Conservation (phyloP, 2,888 invertebrate species). For the Napeogenes sylphis region DNA sequence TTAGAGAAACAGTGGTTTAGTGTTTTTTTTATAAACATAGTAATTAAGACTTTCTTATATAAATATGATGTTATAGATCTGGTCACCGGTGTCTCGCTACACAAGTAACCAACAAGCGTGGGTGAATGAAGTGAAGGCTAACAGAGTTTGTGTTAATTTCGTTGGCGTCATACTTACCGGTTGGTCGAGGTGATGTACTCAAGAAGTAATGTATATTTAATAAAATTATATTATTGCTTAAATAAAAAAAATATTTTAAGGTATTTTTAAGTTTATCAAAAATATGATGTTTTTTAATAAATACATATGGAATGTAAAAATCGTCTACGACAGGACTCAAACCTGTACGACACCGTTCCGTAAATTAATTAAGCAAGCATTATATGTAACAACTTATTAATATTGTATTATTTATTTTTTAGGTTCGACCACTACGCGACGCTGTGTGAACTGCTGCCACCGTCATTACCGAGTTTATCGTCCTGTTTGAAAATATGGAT, state of each 20-base stretch:
- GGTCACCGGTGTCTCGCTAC: conserved; percentile 83
- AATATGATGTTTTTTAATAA: too few relatives aligned
- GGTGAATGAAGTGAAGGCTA: conserved; percentile 74
- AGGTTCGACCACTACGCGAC: conserved; percentile 29
- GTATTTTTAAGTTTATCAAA: too few relatives aligned
- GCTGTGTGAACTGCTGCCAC: conserved; percentile 78
- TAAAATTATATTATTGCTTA: not conserved
- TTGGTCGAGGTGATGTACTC: conserved; percentile 80
- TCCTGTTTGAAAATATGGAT: conserved; percentile 76
- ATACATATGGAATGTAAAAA: not conserved
- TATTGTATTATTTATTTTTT: conserved; percentile 9
- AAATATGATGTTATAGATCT: conserved; percentile 45
- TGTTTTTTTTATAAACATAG: too few relatives aligned
- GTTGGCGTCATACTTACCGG: conserved; percentile 83
- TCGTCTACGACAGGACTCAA: too few relatives aligned
- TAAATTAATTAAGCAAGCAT: too few relatives aligned
- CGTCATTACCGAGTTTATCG: conserved; percentile 79
- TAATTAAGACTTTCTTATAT: too few relatives aligned
- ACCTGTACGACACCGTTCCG: too few relatives aligned
- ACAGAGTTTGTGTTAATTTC: conserved; percentile 72
- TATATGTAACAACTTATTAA: too few relatives aligned
- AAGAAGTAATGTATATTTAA: not conserved
- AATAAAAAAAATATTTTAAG: not conserved
- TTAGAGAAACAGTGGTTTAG: not conserved
- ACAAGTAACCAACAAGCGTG: conserved; percentile 87